Evolutionary conservation across 2,113 vertebrate species (phyloP).

Genomic region (Sturnus vulgaris): DNA sequence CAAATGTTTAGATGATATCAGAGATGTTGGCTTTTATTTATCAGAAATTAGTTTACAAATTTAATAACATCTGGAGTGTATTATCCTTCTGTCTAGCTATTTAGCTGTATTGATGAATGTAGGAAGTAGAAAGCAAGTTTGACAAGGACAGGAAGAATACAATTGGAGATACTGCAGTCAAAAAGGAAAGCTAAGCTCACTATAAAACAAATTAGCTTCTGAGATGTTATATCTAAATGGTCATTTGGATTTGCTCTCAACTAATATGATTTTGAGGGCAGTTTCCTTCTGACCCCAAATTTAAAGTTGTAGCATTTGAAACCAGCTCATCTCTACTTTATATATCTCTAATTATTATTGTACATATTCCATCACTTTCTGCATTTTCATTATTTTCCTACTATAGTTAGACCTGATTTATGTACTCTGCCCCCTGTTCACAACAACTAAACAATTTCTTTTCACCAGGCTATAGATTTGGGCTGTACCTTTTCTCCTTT

Average conservation of each 20-base stretch:
- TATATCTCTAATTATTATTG: neutral
- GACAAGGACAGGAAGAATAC: neutral
- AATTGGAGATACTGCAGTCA: neutral
- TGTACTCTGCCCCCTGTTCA: neutral
- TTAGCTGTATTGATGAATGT: neutral
- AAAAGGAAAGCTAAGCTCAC: neutral
- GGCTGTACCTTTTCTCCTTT: neutral
- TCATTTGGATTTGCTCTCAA: neutral
- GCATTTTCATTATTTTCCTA: neutral
- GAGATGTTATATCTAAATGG: neutral
- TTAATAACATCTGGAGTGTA: neutral
- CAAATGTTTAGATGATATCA: neutral
- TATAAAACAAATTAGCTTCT: neutral
- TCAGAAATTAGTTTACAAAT: neutral
- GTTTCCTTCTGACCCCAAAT: neutral
- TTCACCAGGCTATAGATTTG: neutral
- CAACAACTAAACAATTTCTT: neutral
- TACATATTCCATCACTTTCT: neutral
- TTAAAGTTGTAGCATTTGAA: neutral
- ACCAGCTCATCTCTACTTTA: neutral
- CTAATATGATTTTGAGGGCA: neutral
- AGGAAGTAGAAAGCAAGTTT: neutral
- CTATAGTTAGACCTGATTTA: neutral
- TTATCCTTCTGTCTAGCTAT: neutral
- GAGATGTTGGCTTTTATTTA: neutral